phyloP scores from a whole-genome alignment of 2,888 invertebrate genomes.

The Xestobium rufovillosum region DNA sequence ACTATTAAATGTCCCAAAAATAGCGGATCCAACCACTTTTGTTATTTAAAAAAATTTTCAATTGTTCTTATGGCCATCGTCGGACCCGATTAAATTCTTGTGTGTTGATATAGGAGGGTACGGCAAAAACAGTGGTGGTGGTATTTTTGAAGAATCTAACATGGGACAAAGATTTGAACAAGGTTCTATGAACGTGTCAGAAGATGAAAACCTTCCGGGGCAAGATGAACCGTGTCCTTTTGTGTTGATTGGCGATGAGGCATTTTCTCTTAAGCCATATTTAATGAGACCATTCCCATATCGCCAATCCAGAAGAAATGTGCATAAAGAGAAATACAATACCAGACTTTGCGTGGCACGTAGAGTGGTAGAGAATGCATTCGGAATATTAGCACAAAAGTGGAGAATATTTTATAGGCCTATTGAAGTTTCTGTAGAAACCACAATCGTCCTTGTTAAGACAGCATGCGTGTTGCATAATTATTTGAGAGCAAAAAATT shows the following conservation, averaged over 20 bases:
- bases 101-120: slow-evolving; percentile 14
- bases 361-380: slow-evolving; percentile 4
- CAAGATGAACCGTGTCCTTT: slow-evolving; percentile 6
- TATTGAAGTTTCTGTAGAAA: background rate
- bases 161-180: slow-evolving; percentile 13
- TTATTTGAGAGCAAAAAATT: slow-evolving; percentile 19
- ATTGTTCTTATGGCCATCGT: slow-evolving; percentile 15
- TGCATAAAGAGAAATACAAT: slow-evolving; percentile 9
- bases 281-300: slow-evolving; percentile 11
- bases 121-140: slow-evolving; percentile 15
- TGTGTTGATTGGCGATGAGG: slow-evolving; percentile 14
- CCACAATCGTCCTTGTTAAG: background rate
- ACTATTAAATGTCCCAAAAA: no score
- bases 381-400: slow-evolving; percentile 8
- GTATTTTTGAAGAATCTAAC: slow-evolving; percentile 15
- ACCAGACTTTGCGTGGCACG: slow-evolving; percentile 6
- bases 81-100: slow-evolving; percentile 10
- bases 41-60: slow-evolving; percentile 14
- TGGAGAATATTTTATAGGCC: slow-evolving; percentile 10
- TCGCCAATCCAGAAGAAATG: background rate
- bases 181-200: slow-evolving; percentile 8
- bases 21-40: slow-evolving; percentile 11
- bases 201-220: slow-evolving; percentile 6
- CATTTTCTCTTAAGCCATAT: slow-evolving; percentile 8
- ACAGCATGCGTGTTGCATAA: slow-evolving; percentile 10